Percentiles rank a stretch among this genome's conserved stretches.
Evolutionary conservation across 2,797 vertebrate genomes (phyloP).

Genomic region (Girardinus metallicus): DNA sequence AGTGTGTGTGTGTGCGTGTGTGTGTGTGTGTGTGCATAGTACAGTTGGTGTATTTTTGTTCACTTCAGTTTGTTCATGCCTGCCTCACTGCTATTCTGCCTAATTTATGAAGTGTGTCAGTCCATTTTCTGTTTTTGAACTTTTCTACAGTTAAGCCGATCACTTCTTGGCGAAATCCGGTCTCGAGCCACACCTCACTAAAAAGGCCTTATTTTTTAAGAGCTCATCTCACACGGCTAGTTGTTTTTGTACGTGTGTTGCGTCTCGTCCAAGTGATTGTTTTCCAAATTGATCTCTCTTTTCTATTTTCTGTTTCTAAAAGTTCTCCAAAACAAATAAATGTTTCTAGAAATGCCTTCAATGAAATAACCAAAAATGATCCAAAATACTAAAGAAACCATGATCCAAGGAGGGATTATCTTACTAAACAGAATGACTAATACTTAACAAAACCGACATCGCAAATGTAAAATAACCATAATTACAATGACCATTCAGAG

Average conservation of each 20-base stretch:
- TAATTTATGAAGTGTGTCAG: constrained; percentile 30
- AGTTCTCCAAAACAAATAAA: neutral
- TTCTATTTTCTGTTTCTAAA: neutral
- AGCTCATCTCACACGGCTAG: neutral
- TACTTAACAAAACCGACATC: too few relatives aligned
- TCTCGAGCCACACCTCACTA: constrained; percentile 47
- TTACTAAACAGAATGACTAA: neutral
- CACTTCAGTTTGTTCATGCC: constrained; percentile 20
- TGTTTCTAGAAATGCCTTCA: neutral
- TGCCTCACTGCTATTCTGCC: constrained; percentile 14
- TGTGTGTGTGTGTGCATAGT: constrained; percentile 1
- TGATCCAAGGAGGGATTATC: neutral
- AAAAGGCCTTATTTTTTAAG: constrained; percentile 40
- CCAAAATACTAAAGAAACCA: neutral
- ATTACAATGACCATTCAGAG: too few relatives aligned
- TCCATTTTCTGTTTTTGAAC: constrained; percentile 57
- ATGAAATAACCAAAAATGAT: neutral
- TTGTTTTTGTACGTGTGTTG: neutral
- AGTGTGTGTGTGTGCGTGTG: constrained; percentile 2
- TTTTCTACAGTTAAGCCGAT: constrained; percentile 55
- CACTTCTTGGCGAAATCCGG: constrained; percentile 41
- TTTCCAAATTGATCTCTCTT: neutral
- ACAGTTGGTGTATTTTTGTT: constrained; percentile 31
- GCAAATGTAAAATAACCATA: too few relatives aligned
- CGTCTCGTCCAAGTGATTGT: neutral